Percentiles rank a stretch among this genome's conserved stretches.
phyloP scores from a whole-genome alignment of 1,140 invertebrate genomes.

The Zaprionus ghesquierei region DNA sequence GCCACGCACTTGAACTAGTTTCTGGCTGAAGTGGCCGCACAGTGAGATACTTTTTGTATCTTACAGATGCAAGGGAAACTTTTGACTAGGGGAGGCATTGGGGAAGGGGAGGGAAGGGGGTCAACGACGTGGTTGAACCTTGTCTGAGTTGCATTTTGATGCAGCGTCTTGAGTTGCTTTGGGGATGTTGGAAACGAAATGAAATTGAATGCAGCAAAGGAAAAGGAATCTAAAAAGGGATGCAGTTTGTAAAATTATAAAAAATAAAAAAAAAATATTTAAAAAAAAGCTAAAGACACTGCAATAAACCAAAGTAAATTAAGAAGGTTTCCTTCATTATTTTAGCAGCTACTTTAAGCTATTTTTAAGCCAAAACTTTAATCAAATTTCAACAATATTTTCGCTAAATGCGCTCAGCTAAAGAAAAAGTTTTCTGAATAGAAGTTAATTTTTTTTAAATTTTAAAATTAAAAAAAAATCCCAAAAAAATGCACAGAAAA shows the following conservation, averaged over 20 bases:
- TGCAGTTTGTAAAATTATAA: background rate
- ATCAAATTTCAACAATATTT: too few species aligned
- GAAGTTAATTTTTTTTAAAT: too few species aligned
- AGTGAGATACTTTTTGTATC: slow-evolving; percentile 25
- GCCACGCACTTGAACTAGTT: slow-evolving; percentile 72
- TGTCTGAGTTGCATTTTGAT: slow-evolving; percentile 37
- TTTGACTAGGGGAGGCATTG: background rate
- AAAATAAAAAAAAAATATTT: background rate
- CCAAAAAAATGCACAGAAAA: too few species aligned
- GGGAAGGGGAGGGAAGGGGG: background rate
- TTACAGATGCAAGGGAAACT: slow-evolving; percentile 13
- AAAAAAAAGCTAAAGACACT: too few species aligned
- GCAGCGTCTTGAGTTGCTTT: slow-evolving; percentile 4
- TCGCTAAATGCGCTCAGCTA: too few species aligned
- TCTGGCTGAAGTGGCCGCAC: slow-evolving; percentile 28
- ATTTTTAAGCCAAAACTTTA: background rate
- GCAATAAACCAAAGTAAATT: too few species aligned
- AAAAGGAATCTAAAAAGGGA: background rate
- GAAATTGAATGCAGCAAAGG: background rate
- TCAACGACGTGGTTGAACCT: slow-evolving; percentile 23
- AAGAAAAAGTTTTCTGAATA: too few species aligned
- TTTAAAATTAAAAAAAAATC: too few species aligned
- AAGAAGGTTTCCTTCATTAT: too few species aligned
- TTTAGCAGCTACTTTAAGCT: background rate
- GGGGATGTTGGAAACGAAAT: background rate